phyloP scores from a whole-genome alignment of 2,113 vertebrate species.

The Phalacrocorax pelagicus region DNA sequence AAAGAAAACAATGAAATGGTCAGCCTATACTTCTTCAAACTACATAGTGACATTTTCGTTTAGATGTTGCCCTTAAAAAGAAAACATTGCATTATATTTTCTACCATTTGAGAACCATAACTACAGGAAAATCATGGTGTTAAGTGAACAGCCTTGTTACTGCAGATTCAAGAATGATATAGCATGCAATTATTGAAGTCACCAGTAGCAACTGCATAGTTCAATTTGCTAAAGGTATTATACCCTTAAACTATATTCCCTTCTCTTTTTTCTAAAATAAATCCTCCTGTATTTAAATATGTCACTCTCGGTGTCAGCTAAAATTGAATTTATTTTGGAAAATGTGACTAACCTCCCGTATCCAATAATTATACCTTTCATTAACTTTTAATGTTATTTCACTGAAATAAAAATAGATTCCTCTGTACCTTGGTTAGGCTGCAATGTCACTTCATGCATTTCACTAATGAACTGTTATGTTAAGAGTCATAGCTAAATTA shows the following conservation, averaged over 20 bases:
- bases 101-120: background rate
- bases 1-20: background rate
- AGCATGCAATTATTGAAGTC: background rate
- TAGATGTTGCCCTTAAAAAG: background rate
- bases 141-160: background rate
- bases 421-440: background rate
- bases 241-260: background rate
- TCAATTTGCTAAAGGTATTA: background rate
- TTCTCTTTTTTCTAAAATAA: background rate
- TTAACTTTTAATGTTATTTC: background rate
- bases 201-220: background rate
- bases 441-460: background rate
- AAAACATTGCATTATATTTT: background rate
- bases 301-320: background rate
- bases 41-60: background rate
- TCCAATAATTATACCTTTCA: background rate
- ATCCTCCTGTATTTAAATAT: background rate
- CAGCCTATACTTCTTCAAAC: background rate
- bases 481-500: background rate
- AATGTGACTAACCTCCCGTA: background rate
- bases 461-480: background rate
- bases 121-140: background rate
- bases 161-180: background rate
- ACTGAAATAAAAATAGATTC: background rate
- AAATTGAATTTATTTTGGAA: conserved; percentile 21